A percentile compares a stretch with the other conserved stretches of the same genome.
These are phyloP conservation scores for Neopipo cinnamomea DNA, from an alignment of 2,113 vertebrate genomes.

Conservation along the genomic window DNA sequence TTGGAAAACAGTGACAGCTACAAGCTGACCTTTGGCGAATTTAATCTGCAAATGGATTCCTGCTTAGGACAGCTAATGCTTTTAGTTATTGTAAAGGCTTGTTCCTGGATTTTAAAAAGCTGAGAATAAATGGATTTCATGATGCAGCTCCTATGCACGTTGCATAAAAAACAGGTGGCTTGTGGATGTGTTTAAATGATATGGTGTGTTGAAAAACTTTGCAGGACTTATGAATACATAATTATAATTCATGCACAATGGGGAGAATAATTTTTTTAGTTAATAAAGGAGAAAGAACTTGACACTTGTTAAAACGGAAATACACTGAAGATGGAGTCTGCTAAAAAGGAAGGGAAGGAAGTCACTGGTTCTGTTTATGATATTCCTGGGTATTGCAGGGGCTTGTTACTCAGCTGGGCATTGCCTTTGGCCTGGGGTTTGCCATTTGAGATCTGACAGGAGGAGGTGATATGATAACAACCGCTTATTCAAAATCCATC, in stretches of 20 bases:
- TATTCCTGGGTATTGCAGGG: neutral
- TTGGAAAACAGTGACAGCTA: conserved; percentile 72
- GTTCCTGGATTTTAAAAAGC: conserved; percentile 64
- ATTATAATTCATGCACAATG: neutral
- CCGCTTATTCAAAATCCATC: neutral
- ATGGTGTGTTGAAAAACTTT: conserved; percentile 33
- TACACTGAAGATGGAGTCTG: neutral
- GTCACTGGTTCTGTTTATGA: neutral
- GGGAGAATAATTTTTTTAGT: neutral
- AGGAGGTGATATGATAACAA: neutral
- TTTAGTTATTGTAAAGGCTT: conserved; percentile 70
- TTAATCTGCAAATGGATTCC: conserved; percentile 87
- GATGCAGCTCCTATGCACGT: conserved; percentile 9
- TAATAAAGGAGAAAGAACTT: conserved; percentile 22
- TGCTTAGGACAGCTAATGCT: conserved; percentile 82
- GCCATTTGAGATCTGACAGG: neutral
- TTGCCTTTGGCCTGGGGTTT: neutral
- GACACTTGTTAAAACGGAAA: neutral
- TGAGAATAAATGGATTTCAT: conserved; percentile 66
- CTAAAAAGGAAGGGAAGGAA: neutral
- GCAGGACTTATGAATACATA: conserved; percentile 34
- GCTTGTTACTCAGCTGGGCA: neutral
- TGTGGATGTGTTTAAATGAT: conserved; percentile 38
- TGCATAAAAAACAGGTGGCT: conserved; percentile 63
- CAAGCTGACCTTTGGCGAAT: conserved; percentile 79